These are phyloP conservation scores for Schlechtendalia chinensis DNA, from an alignment of 1,140 invertebrate species.

Conservation along the genomic window DNA sequence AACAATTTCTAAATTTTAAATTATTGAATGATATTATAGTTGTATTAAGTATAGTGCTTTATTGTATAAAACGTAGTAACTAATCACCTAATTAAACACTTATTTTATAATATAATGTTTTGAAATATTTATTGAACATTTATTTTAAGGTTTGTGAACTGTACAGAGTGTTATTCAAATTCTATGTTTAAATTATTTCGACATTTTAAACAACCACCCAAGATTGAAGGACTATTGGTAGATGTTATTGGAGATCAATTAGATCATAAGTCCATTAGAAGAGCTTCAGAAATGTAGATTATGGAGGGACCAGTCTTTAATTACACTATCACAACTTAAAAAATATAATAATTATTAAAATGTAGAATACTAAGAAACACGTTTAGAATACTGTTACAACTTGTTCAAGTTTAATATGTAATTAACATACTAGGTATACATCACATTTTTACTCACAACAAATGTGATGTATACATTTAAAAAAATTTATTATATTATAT, in stretches of 20 bases:
- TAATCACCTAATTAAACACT: background rate
- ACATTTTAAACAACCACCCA: conserved; percentile 73
- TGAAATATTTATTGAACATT: background rate
- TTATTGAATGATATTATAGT: too few relatives aligned
- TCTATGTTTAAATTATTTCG: conserved; percentile 75
- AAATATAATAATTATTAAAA: conserved; percentile 59
- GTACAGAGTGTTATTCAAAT: conserved; percentile 73
- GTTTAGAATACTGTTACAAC: too few relatives aligned
- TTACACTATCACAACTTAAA: conserved; percentile 78
- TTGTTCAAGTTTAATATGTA: too few relatives aligned
- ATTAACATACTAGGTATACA: too few relatives aligned
- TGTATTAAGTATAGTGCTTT: too few relatives aligned
- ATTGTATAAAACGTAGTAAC: too few relatives aligned
- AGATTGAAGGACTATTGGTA: conserved; percentile 63
- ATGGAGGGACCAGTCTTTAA: conserved; percentile 83
- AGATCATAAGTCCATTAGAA: conserved; percentile 71
- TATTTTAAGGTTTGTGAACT: conserved; percentile 65
- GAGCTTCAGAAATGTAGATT: conserved; percentile 70
- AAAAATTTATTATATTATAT: too few relatives aligned
- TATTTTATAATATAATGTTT: background rate
- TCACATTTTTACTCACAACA: too few relatives aligned
- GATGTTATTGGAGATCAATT: conserved; percentile 62
- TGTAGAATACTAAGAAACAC: background rate
- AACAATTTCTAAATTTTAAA: too few relatives aligned
- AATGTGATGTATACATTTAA: too few relatives aligned